Evolutionary conservation across 2,113 vertebrate genomes (phyloP).

Genomic region (Chaenogobius annularis): DNA sequence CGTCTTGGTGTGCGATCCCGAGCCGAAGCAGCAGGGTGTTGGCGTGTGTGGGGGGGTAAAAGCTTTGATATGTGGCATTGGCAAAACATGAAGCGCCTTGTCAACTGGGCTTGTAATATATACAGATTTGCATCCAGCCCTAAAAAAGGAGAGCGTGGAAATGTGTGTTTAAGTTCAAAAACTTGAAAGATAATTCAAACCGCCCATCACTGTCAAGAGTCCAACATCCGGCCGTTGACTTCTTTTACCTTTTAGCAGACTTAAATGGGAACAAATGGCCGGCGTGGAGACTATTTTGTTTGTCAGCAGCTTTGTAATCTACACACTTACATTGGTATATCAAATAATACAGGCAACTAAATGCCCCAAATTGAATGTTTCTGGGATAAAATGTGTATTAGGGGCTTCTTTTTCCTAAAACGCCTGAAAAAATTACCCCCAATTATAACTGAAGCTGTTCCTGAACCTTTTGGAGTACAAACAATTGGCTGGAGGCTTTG

Average conservation of each 20-base stretch:
- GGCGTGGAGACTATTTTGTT: background rate
- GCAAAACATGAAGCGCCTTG: conserved; percentile 12
- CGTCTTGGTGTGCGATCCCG: background rate
- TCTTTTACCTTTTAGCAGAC: background rate
- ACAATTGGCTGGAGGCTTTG: no score
- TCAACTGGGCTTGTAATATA: conserved; percentile 7
- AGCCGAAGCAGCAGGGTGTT: conserved; percentile 3
- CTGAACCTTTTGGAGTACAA: no score
- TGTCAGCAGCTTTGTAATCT: background rate
- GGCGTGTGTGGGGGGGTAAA: conserved; percentile 1
- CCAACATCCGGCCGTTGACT: background rate
- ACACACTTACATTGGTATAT: background rate
- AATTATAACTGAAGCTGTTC: no score
- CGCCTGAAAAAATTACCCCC: no score
- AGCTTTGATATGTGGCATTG: conserved; percentile 8
- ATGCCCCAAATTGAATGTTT: background rate
- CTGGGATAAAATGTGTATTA: background rate
- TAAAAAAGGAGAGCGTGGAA: background rate
- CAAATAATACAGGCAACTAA: background rate
- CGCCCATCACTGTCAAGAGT: background rate
- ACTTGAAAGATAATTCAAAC: background rate
- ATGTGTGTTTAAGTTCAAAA: conserved; percentile 5
- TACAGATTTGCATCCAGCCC: conserved; percentile 1
- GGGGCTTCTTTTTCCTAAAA: no score
- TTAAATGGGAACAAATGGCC: background rate